Conservation (phyloP, 2,113 vertebrate species). For the Hydropotes inermis region DNA sequence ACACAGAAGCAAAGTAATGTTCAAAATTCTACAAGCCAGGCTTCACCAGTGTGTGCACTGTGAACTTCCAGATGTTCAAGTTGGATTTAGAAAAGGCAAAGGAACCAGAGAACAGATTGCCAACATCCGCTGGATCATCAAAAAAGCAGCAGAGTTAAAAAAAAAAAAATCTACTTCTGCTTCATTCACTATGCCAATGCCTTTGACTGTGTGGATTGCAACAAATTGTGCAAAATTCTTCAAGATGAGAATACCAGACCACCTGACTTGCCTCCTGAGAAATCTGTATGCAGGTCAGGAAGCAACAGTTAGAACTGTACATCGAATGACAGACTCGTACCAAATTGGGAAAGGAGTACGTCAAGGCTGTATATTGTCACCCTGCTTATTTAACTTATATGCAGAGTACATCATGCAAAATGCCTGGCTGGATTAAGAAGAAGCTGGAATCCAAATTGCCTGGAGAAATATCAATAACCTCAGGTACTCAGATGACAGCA, state of each 20-base stretch:
- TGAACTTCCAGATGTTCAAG: not conserved
- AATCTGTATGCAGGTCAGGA: not conserved
- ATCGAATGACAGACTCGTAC: not conserved
- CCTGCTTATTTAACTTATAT: not conserved
- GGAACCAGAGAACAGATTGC: not conserved
- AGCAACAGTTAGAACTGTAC: not conserved
- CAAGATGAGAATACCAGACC: not conserved
- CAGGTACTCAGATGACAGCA: not conserved
- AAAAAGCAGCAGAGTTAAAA: not conserved
- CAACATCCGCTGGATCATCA: not conserved
- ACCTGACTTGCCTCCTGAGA: not conserved
- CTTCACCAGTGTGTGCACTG: not conserved
- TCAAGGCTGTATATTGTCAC: not conserved
- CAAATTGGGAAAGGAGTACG: accelerated
- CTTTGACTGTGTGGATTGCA: not conserved
- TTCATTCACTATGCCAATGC: not conserved
- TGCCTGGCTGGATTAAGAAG: not conserved
- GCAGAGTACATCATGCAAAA: not conserved
- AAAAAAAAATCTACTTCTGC: not conserved
- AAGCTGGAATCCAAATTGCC: not conserved
- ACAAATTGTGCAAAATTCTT: not conserved
- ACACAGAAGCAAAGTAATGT: not conserved
- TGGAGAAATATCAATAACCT: not conserved
- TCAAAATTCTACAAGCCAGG: not conserved
- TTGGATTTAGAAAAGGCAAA: not conserved